Percentiles rank a stretch among this genome's conserved stretches.
These are phyloP conservation scores for Pantherophis alleghaniensis DNA, from an alignment of 2,797 vertebrate genomes.

Conservation along the genomic window DNA sequence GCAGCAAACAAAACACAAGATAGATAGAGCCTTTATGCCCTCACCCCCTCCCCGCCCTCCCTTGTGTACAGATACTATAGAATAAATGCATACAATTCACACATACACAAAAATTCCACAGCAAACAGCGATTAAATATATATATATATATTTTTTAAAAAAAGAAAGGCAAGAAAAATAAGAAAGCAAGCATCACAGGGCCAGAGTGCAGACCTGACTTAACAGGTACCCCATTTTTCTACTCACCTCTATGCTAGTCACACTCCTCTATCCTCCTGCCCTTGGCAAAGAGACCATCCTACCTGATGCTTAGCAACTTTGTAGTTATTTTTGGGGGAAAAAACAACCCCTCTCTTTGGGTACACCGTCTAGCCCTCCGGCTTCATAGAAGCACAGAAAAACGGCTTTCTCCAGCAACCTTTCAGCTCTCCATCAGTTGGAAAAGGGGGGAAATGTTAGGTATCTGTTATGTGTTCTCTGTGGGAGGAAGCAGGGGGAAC, in stretches of 20 bases:
- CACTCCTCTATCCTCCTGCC: neutral
- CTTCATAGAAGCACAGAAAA: neutral
- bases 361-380: fast-evolving
- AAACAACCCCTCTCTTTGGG: neutral
- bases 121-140: too few relatives aligned
- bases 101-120: neutral
- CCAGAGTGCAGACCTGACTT: neutral
- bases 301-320: conserved; percentile 14
- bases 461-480: neutral
- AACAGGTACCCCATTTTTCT: neutral
- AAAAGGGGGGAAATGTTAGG: neutral
- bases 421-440: neutral
- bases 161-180: neutral
- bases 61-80: neutral
- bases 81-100: neutral
- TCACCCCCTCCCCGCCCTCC: too few relatives aligned
- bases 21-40: neutral
- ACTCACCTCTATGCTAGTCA: neutral
- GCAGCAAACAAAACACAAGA: neutral
- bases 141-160: neutral
- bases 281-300: neutral
- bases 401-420: too few relatives aligned
- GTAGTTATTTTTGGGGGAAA: neutral
- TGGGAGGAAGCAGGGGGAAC: neutral
- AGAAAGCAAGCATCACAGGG: neutral